A percentile compares a stretch with the other conserved stretches of the same genome.
Conservation (phyloP, 2,113 vertebrate genomes). For the Alosa alosa region DNA sequence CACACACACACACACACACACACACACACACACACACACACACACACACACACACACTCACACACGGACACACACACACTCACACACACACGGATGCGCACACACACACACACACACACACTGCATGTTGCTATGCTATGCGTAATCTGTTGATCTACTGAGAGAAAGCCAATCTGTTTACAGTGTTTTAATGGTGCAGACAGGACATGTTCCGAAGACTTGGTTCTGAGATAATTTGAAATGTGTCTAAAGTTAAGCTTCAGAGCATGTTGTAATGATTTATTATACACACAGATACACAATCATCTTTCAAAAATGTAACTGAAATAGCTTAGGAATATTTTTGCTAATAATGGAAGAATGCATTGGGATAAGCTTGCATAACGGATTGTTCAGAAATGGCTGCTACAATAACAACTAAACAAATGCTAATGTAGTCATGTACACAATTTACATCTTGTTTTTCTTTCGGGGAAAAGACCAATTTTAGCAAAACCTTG, state of each 20-base stretch:
- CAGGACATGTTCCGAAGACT: background rate
- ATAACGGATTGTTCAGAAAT: background rate
- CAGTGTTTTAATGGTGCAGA: background rate
- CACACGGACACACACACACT: slow-evolving; percentile 11
- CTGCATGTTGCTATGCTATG: background rate
- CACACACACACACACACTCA: too few relatives aligned
- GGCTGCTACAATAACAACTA: background rate
- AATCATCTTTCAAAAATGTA: background rate
- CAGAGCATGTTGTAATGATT: background rate
- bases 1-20: background rate
- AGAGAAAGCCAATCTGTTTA: background rate
- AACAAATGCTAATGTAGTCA: too few relatives aligned
- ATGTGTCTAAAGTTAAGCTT: background rate
- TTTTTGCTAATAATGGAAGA: background rate
- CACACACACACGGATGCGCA: background rate
- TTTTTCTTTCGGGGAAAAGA: too few relatives aligned
- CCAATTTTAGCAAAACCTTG: background rate
- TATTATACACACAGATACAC: background rate
- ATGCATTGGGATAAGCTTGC: background rate
- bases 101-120: background rate
- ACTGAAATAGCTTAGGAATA: background rate
- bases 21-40: background rate
- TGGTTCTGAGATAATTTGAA: background rate
- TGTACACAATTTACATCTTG: background rate
- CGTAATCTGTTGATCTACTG: background rate